A percentile compares a stretch with the other conserved stretches of the same genome.
phyloP scores from a whole-genome alignment of 2,888 invertebrate species.

The Bembecia ichneumoniformis region DNA sequence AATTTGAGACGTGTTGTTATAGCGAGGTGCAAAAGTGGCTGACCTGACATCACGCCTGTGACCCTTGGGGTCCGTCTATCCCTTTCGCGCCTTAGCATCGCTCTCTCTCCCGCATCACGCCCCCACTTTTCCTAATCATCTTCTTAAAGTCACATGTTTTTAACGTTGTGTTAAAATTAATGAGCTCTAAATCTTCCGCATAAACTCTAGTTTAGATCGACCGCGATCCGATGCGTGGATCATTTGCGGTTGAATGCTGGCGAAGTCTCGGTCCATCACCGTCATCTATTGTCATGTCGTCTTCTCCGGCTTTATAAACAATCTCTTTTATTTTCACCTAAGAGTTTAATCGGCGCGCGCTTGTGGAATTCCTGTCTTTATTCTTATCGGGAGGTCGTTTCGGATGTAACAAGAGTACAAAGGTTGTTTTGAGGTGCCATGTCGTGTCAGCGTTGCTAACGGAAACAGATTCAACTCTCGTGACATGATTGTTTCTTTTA shows the following conservation, averaged over 20 bases:
- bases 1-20: slow-evolving; percentile 74
- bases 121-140: slow-evolving; percentile 68
- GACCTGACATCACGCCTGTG: slow-evolving; percentile 74
- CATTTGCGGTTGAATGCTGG: slow-evolving; percentile 25
- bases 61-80: slow-evolving; percentile 52
- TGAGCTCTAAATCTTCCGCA: slow-evolving; percentile 59
- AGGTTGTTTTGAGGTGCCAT: slow-evolving; percentile 64
- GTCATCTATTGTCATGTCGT: slow-evolving; percentile 68
- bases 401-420: slow-evolving; percentile 61
- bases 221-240: slow-evolving; percentile 16
- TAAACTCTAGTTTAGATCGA: slow-evolving; percentile 60
- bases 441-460: slow-evolving; percentile 49
- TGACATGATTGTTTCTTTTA: slow-evolving; percentile 38
- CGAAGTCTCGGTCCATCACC: slow-evolving; percentile 56
- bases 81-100: slow-evolving; percentile 32
- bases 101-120: slow-evolving; percentile 65
- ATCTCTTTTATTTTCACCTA: slow-evolving; percentile 70
- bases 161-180: slow-evolving; percentile 55
- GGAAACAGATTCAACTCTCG: slow-evolving; percentile 43
- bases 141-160: slow-evolving; percentile 65
- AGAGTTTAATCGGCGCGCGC: slow-evolving; percentile 65
- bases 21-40: slow-evolving; percentile 74
- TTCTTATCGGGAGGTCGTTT: slow-evolving; percentile 68
- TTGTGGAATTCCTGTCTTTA: slow-evolving; percentile 60
- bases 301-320: slow-evolving; percentile 68